phyloP scores from a whole-genome alignment of 2,888 invertebrate species.

The Hydriomena furcata region DNA sequence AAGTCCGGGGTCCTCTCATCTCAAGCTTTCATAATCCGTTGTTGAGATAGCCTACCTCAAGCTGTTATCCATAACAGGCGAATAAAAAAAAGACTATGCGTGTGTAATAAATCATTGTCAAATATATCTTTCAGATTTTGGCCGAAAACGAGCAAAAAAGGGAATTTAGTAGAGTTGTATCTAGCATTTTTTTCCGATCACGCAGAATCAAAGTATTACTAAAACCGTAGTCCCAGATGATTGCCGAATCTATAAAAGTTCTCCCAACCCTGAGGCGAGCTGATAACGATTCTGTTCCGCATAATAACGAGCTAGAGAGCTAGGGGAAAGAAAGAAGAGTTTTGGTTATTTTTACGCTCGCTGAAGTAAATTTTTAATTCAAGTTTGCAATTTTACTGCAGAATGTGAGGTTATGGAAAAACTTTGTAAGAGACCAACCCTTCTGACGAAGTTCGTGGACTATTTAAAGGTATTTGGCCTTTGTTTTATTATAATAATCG shows the following conservation, averaged over 20 bases:
- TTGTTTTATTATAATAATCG: no score
- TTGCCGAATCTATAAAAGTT: slow-evolving; percentile 1
- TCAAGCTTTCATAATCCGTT: no score
- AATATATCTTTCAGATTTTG: no score
- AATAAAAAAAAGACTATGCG: no score
- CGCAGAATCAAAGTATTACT: background rate
- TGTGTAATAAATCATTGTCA: no score
- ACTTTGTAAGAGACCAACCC: background rate
- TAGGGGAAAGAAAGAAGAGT: background rate
- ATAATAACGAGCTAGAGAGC: slow-evolving; percentile 6
- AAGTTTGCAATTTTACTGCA: background rate
- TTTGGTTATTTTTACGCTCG: background rate
- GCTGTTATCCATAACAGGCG: no score
- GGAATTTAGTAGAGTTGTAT: no score
- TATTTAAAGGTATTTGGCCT: no score
- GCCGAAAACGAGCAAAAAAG: no score
- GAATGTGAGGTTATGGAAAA: background rate
- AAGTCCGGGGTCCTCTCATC: no score
- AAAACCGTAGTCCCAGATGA: background rate
- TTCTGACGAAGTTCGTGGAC: background rate
- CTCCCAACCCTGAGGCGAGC: background rate
- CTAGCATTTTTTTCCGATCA: background rate
- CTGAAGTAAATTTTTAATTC: slow-evolving; percentile 1
- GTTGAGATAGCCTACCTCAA: no score
- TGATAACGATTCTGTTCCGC: slow-evolving; percentile 5